A percentile compares a stretch with the other conserved stretches of the same genome.
Evolutionary conservation across 2,888 invertebrate genomes (phyloP).

Genomic region (Melanostoma mellinum): DNA sequence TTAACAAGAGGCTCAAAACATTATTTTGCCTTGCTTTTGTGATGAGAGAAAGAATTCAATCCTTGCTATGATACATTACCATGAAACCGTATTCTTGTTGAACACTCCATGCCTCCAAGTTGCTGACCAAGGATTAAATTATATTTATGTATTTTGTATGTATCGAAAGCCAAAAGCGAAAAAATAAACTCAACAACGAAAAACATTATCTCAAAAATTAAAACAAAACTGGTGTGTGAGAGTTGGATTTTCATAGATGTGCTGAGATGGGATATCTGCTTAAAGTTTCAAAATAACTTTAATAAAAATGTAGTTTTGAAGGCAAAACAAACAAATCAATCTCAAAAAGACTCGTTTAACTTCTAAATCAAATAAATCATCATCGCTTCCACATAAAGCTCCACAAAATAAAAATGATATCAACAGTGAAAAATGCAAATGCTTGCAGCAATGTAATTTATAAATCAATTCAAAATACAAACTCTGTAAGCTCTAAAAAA

Average conservation of each 20-base stretch:
- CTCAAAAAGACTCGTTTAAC: conserved; percentile 23
- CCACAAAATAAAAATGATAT: conserved; percentile 65
- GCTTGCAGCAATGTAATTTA: conserved; percentile 65
- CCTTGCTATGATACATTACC: conserved; percentile 61
- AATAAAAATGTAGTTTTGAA: conserved; percentile 22
- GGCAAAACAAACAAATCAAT: conserved; percentile 2
- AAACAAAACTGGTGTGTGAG: conserved; percentile 35
- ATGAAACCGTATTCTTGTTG: conserved; percentile 43
- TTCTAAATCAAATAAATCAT: conserved; percentile 15
- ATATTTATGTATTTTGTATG: conserved; percentile 16
- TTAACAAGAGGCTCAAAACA: conserved; percentile 45
- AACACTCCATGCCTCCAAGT: conserved; percentile 48
- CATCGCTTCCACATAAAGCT: conserved; percentile 68
- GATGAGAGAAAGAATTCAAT: conserved; percentile 5
- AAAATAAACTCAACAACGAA: conserved; percentile 8
- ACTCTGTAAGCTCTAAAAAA: conserved; percentile 69
- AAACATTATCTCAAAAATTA: conserved; percentile 30
- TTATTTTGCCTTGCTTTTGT: conserved; percentile 28
- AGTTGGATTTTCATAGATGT: conserved; percentile 28
- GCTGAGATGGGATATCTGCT: conserved; percentile 41
- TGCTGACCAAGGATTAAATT: conserved; percentile 46
- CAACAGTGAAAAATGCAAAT: conserved; percentile 69
- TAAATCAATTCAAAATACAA: conserved; percentile 70
- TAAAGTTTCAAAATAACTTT: conserved; percentile 15
- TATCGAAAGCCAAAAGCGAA: conserved; percentile 62